Evolutionary conservation across 2,797 vertebrate species (phyloP).

Genomic region (Streptopelia turtur): DNA sequence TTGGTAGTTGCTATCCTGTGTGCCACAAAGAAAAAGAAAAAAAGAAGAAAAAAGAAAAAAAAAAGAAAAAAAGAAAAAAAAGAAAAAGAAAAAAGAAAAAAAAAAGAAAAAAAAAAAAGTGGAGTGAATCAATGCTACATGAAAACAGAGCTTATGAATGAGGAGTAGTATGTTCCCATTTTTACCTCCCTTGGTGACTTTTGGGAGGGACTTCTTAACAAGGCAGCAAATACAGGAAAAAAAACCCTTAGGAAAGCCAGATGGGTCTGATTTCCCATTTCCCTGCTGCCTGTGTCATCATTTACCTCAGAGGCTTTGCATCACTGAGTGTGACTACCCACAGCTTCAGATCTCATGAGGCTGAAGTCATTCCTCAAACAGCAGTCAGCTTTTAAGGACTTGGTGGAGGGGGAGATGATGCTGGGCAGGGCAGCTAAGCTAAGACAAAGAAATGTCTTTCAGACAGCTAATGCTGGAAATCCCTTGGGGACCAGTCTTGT

Average conservation of each 20-base stretch:
- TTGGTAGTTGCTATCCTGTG: constrained; percentile 27
- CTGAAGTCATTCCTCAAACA: constrained; percentile 52
- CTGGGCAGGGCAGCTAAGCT: not conserved
- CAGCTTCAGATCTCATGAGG: constrained; percentile 40
- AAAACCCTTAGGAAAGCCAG: constrained; percentile 7
- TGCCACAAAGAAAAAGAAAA: constrained; percentile 22
- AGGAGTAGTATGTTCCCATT: not conserved
- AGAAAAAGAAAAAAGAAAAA: not conserved
- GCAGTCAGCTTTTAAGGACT: not conserved
- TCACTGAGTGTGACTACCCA: constrained; percentile 50
- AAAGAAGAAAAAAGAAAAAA: not conserved
- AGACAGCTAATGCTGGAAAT: not conserved
- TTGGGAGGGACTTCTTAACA: not conserved
- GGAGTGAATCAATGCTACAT: not conserved
- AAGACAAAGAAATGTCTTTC: constrained; percentile 28
- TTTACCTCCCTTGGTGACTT: constrained; percentile 14
- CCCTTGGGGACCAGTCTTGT: not conserved
- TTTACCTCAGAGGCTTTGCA: constrained; percentile 59
- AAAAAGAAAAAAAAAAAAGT: not conserved
- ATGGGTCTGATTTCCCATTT: constrained; percentile 39
- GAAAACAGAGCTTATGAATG: constrained; percentile 40
- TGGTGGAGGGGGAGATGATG: not conserved
- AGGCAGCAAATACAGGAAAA: not conserved
- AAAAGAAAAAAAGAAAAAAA: not conserved
- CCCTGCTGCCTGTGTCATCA: not conserved